Evolutionary conservation across 2,797 vertebrate genomes (phyloP).

Genomic region (Carcharodon carcharias): DNA sequence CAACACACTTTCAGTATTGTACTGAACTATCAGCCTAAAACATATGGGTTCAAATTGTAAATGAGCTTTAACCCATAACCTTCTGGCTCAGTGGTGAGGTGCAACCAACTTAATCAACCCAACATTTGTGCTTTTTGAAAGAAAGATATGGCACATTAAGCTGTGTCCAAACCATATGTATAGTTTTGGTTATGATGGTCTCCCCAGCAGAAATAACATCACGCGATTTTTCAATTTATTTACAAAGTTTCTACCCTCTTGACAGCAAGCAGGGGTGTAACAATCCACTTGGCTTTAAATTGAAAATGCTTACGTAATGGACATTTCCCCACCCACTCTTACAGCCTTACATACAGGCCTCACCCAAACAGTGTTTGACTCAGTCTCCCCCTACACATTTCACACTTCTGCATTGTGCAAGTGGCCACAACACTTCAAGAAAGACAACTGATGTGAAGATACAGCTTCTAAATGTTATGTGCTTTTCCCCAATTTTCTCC

Average conservation of each 20-base stretch:
- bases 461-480: background rate
- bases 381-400: background rate
- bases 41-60: background rate
- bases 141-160: background rate
- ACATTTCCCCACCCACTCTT: background rate
- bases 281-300: background rate
- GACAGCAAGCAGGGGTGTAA: background rate
- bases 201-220: background rate
- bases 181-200: background rate
- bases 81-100: background rate
- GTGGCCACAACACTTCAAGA: background rate
- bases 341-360: background rate
- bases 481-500: background rate
- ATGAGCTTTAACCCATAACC: background rate
- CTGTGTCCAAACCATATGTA: background rate
- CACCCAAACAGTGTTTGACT: background rate
- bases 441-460: background rate
- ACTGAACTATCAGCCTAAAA: background rate
- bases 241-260: background rate
- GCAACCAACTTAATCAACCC: background rate
- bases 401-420: background rate
- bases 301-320: conserved; percentile 24
- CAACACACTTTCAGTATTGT: background rate
- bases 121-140: background rate
- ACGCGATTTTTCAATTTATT: background rate